Conservation (phyloP, 2,888 invertebrate species). For the Melanophora roralis region DNA sequence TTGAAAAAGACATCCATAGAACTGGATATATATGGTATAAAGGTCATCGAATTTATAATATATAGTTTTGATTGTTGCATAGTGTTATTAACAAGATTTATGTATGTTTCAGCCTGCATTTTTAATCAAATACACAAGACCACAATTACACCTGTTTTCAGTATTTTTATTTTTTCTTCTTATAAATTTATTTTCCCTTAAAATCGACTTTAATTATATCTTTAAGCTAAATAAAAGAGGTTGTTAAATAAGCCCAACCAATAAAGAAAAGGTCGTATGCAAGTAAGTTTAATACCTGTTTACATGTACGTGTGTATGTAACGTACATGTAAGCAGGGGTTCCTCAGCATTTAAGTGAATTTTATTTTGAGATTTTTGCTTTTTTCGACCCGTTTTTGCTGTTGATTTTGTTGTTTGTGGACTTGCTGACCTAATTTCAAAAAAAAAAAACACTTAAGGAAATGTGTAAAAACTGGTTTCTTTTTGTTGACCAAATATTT, state of each 20-base stretch:
- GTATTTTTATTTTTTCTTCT: neutral
- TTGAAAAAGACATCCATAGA: no score
- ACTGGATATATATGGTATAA: no score
- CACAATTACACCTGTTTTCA: constrained; percentile 22
- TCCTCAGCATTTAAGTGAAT: constrained; percentile 47
- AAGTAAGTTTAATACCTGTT: neutral
- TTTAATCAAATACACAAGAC: constrained; percentile 30
- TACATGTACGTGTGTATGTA: neutral
- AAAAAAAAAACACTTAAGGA: constrained; percentile 11
- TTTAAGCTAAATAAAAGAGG: neutral
- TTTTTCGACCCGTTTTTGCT: neutral
- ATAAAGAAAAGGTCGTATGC: neutral
- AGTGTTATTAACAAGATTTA: neutral
- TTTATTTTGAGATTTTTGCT: constrained; percentile 17
- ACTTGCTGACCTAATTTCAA: constrained; percentile 50
- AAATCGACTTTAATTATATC: neutral
- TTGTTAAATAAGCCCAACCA: neutral
- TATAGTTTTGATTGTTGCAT: no score
- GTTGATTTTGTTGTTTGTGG: constrained; percentile 1
- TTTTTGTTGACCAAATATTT: constrained; percentile 30
- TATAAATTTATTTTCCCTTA: neutral
- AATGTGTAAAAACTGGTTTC: constrained; percentile 39
- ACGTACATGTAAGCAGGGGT: neutral
- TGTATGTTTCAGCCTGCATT: constrained; percentile 9
- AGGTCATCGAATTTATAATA: no score